A percentile compares a stretch with the other conserved stretches of the same genome.
Evolutionary conservation across 2,888 invertebrate genomes (phyloP).

Genomic region (Sesamia inferens): DNA sequence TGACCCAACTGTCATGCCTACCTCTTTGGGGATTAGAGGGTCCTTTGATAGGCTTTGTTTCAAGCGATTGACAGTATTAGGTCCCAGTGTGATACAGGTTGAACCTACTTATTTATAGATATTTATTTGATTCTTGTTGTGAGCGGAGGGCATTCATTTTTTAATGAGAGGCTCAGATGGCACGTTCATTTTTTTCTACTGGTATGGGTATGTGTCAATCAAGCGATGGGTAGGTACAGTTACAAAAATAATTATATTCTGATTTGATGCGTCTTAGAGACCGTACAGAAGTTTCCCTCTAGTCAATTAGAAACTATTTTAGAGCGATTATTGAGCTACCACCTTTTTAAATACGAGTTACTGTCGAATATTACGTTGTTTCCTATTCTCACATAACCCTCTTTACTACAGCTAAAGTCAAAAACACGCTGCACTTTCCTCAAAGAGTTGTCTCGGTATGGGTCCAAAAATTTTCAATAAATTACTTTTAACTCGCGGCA

Average conservation of each 20-base stretch:
- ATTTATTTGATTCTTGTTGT: neutral
- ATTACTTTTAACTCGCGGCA: neutral
- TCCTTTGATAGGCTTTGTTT: constrained; percentile 25
- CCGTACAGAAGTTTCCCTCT: neutral
- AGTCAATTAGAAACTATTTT: neutral
- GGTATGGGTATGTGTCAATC: neutral
- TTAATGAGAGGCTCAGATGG: constrained; percentile 13
- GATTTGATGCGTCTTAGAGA: neutral
- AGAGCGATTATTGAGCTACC: neutral
- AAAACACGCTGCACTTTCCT: no score
- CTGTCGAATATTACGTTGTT: neutral
- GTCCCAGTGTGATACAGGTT: constrained; percentile 24
- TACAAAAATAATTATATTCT: neutral
- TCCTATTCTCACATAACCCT: neutral
- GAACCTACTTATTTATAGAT: constrained; percentile 19
- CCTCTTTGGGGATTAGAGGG: constrained; percentile 35
- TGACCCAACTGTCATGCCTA: constrained; percentile 25
- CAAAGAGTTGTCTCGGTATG: no score
- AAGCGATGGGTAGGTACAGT: neutral
- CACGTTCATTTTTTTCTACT: neutral
- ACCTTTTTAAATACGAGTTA: neutral
- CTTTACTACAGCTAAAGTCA: neutral
- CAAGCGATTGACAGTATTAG: constrained; percentile 45
- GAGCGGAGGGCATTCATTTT: constrained; percentile 12
- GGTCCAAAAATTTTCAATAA: no score